Base-by-base conservation (phyloP, 2,797 vertebrate genomes). In the Rhinoraja longicauda region DNA sequence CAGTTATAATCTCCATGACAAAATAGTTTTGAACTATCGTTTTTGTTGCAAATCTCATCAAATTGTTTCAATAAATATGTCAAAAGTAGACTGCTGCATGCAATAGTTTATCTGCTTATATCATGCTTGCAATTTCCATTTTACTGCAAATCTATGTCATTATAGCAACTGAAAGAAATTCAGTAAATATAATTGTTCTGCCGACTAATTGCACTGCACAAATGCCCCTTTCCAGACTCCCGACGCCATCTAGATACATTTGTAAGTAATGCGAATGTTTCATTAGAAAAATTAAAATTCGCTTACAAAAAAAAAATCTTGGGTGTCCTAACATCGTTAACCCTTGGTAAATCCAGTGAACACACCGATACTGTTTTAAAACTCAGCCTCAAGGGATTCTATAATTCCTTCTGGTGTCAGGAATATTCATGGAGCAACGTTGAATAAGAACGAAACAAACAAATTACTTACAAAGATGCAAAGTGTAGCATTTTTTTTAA, bases 171-270 rank as follows among this genome's bases (percentile, higher is more conserved):
- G 39, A 75, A 75, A 53, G 32, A 15, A 84, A n/a, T 24, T 92
- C 70, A 75, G 70, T 26, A n/a, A 53, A 53, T 75, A 92, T 26
- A 75, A 75, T 24, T 45, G 39, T 1, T 72, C 67, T 73, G 5
- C 57, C 36, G 75, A 19, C 1, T 75, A 75, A 92, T 29, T 92
- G 36, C 26, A 73, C 53, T 92, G 36, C 26, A 73, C 53, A 75
- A 53, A 75, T 73, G 32, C 67, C 39, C 91, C 67, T 70, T 15
- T 70, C 90, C 53, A 26, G 90, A 26, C 39, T 75, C 70, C 53
- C 57, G 53, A 45, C 70, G 39, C 90, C 90, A 92, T 45, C 67
- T 92, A 90, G 59, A 90, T 39, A 67, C 36, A 92, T 75, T 92
- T 75, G 70, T 3, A 57, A 92, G 90, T 24, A n/a, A 73, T 53